Evolutionary conservation across 2,888 invertebrate genomes (phyloP).

Genomic region (Tridacna crocea): DNA sequence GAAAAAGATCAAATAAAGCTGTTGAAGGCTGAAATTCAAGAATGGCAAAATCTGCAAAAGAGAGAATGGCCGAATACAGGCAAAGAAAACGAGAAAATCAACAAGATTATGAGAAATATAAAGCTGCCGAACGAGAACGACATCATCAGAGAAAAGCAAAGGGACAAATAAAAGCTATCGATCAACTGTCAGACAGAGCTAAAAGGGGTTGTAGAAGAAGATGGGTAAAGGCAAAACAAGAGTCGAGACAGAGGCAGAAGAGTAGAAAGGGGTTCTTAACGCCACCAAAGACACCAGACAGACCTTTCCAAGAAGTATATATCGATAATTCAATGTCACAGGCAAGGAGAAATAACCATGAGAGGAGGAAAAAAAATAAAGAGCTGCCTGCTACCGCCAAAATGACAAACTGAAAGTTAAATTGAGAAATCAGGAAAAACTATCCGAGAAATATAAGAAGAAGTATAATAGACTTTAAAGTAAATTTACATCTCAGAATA

Average conservation of each 20-base stretch:
- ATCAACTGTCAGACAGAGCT: conserved; percentile 8
- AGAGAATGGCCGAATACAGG: conserved; percentile 26
- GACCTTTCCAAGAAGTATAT: conserved; percentile 3
- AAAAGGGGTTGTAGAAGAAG: conserved; percentile 11
- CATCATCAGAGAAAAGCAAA: conserved; percentile 14
- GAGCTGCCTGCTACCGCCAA: conserved; percentile 1
- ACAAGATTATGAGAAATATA: conserved; percentile 4
- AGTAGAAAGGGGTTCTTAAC: neutral
- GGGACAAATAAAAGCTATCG: conserved; percentile 6
- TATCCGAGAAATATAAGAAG: conserved; percentile 11
- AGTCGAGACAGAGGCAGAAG: neutral
- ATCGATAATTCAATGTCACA: neutral
- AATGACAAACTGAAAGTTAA: conserved; percentile 8
- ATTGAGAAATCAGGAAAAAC: neutral
- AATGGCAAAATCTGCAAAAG: conserved; percentile 30
- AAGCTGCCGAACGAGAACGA: conserved; percentile 24
- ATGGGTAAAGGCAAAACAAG: conserved; percentile 16
- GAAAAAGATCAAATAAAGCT: conserved; percentile 25
- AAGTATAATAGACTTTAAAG: conserved; percentile 5
- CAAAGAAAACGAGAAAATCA: conserved; percentile 21
- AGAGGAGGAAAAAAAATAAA: conserved; percentile 1
- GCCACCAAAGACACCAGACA: conserved; percentile 5
- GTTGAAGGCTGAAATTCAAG: neutral
- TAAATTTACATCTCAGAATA: conserved; percentile 1
- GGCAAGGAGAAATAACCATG: conserved; percentile 6